Base-by-base conservation (phyloP, 2,888 invertebrate species). In the Eretmocerus hayati region DNA sequence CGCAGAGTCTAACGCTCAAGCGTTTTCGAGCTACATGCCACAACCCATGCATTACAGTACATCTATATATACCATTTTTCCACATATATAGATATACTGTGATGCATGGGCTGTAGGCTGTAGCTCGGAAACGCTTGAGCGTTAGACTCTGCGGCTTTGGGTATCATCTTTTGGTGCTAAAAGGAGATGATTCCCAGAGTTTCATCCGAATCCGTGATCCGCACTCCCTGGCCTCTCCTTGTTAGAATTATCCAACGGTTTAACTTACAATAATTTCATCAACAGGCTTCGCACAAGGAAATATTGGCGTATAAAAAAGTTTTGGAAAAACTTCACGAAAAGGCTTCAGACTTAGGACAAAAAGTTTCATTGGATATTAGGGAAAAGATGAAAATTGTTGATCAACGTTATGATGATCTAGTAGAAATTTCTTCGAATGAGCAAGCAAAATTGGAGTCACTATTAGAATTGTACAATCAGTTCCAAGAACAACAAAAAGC, bases 261-360 rank as follows among this genome's bases (percentile, higher is more conserved):
- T 20, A 41, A n/a, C n/a, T 19, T 13, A 19, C 20, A 5, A 42
- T 40, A 30, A 8, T 32, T 48, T 8, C 32, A 19, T 38, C 46
- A 19, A n/a, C n/a, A n/a, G n/a, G n/a, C 89, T 0, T 76, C 85
- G 39, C 79, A 89, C 45, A 93, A 95, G 74, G 95, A 96, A 73
- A 89, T 93, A 20, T 75, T 84, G 48, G 87, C 92, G 0, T 90
- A 95, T 65, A 93, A 93, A 67, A 78, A 92, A 57, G 84, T 93
- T 5, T 84, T 95, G 35, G 94, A 95, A 73, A 85, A 87, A 5
- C 84, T 94, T 2, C 85, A 86, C 6, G 93, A 93, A 63, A 94
- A 93, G 70, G 90, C 91, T 0, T 83, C 85, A 58, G 79, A 78
- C 16, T 67, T 85, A 11, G 76, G 83, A 42, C 75, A 81, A 55